phyloP scores from a whole-genome alignment of 2,797 vertebrate species.

The Falco biarmicus region DNA sequence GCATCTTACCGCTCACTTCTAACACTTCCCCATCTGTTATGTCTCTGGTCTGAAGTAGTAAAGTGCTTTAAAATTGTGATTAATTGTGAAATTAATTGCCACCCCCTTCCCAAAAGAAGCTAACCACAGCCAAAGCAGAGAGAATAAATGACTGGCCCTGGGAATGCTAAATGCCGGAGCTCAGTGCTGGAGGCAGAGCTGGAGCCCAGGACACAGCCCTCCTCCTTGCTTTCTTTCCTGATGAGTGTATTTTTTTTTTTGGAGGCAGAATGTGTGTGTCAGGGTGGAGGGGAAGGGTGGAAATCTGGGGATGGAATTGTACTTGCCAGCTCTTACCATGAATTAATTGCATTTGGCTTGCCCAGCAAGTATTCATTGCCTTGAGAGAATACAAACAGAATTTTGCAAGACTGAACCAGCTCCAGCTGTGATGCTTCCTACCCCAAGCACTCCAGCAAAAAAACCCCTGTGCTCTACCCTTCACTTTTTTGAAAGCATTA shows the following conservation, averaged over 20 bases:
- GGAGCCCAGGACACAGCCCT: not conserved
- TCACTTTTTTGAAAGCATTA: not conserved
- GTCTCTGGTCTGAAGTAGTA: not conserved
- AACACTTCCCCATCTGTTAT: not conserved
- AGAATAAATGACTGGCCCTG: not conserved
- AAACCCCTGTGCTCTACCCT: not conserved
- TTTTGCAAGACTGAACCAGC: constrained; percentile 55
- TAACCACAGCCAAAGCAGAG: not conserved
- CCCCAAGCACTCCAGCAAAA: not conserved
- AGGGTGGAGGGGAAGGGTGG: constrained; percentile 52
- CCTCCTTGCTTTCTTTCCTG: constrained; percentile 6
- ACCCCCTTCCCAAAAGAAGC: not conserved
- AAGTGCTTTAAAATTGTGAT: not conserved
- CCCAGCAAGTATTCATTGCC: constrained; percentile 43
- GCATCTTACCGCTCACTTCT: not conserved
- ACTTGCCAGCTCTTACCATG: constrained; percentile 40
- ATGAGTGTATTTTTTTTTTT: constrained; percentile 5
- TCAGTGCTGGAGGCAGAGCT: not conserved
- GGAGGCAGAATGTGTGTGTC: constrained; percentile 43
- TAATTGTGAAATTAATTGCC: not conserved
- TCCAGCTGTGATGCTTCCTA: constrained; percentile 60
- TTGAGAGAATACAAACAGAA: constrained; percentile 52
- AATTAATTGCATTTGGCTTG: constrained; percentile 65
- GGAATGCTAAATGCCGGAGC: not conserved
- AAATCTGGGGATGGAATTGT: constrained; percentile 31